Percentiles rank a stretch among this genome's conserved stretches.
These are phyloP conservation scores for Passerculus sandwichensis DNA, from an alignment of 2,797 vertebrate species.

Conservation along the genomic window DNA sequence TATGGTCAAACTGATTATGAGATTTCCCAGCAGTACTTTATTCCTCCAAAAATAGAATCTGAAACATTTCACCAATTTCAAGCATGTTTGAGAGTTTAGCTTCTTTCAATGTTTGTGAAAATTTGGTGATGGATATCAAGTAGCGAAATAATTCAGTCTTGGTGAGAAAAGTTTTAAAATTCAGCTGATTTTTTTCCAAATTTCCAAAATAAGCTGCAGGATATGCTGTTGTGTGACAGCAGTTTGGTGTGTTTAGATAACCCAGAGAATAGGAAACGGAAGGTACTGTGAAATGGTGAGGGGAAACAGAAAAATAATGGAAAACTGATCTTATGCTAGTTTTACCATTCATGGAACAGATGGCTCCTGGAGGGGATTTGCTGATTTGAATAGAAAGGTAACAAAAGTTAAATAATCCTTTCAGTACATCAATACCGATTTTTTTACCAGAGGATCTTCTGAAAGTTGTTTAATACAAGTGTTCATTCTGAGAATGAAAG, in stretches of 20 bases:
- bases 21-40: background rate
- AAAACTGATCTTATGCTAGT: background rate
- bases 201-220: background rate
- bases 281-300: background rate
- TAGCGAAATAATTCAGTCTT: accelerated
- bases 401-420: background rate
- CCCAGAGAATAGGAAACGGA: background rate
- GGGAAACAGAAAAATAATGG: background rate
- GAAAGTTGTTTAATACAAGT: background rate
- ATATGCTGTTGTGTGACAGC: background rate
- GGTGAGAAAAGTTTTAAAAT: background rate
- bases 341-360: background rate
- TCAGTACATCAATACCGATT: background rate
- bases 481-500: background rate
- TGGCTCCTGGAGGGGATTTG: background rate
- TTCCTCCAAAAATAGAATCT: background rate
- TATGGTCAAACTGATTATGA: background rate
- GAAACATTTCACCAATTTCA: background rate
- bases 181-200: background rate
- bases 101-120: background rate
- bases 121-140: background rate
- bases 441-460: background rate
- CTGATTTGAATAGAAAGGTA: background rate
- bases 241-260: background rate
- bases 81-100: background rate